Base-by-base conservation (phyloP, 2,888 invertebrate genomes). In the Amiota minor region DNA sequence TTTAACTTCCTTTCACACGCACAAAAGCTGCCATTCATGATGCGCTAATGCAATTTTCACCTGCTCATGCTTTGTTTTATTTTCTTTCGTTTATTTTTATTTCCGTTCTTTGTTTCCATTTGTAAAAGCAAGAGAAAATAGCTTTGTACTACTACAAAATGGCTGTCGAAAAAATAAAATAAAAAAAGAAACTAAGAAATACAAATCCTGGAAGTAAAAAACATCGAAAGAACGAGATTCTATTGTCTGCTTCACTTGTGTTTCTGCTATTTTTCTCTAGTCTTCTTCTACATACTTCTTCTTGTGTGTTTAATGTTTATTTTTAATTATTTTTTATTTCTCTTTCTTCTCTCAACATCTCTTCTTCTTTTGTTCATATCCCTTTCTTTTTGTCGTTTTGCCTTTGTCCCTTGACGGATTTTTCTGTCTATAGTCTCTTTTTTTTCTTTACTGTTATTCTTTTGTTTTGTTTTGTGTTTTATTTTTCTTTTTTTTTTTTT, bases 251-350 rank as follows among this genome's bases (percentile, higher is more conserved):
- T 75, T 73, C 76, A 45, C 67, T 75, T 73, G 77, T 79, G 79
- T 18, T 56, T 12, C 56, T 56, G 10, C 59, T 20, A 6, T 78
- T 35, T 35, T 35, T 35, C 35, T 35, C 35, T 35, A 2, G 6
- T 35, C 35, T 35, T 6, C 35, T 35, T 35, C 35, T 6, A 4
- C 35, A n/a, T 35, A 35, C 35, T 35, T 35, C 35, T 35, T 6
- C 83, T 78, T 77, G 49, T 78, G 80, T 78, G 76, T 35, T 35
- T 82, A 83, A 83, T 83, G 82, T 82, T 83, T 84, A 82, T 83
- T 83, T 83, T 83, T 83, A 83, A 83, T 83, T 83, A 83, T 83
- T 80, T 77, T 79, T 78, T 82, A 79, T 65, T 72, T 69, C 76
- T 74, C 59, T 67, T 70, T 73, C 59, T 50, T 77, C 23, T 72